These are phyloP conservation scores for Merodon equestris DNA, from an alignment of 2,888 invertebrate genomes.

Conservation along the genomic window DNA sequence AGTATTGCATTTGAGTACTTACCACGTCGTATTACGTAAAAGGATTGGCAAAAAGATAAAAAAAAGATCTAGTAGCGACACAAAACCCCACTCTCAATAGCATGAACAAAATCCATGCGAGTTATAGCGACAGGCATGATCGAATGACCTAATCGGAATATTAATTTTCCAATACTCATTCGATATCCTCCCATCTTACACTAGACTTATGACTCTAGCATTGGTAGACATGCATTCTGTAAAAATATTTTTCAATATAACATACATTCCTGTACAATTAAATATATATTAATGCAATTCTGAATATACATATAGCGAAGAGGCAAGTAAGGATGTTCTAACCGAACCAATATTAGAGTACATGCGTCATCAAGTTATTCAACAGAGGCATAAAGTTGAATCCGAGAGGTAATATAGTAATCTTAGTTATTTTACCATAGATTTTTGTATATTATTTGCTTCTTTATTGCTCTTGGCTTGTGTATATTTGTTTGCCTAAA, in stretches of 20 bases:
- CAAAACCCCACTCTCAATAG: too few relatives aligned
- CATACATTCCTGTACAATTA: slow-evolving; percentile 38
- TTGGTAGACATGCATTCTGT: too few relatives aligned
- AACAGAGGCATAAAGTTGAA: slow-evolving; percentile 88
- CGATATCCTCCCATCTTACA: too few relatives aligned
- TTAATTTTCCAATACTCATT: too few relatives aligned
- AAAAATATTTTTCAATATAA: too few relatives aligned
- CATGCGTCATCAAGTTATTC: slow-evolving; percentile 89
- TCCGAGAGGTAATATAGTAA: slow-evolving; percentile 85
- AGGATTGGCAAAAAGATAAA: too few relatives aligned
- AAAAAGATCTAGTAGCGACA: too few relatives aligned
- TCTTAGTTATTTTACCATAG: slow-evolving; percentile 35
- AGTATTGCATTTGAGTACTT: too few relatives aligned
- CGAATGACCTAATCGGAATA: too few relatives aligned
- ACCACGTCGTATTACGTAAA: too few relatives aligned
- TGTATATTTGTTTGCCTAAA: neutral
- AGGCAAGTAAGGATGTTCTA: slow-evolving; percentile 82
- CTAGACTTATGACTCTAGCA: slow-evolving; percentile 17
- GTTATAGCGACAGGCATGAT: too few relatives aligned
- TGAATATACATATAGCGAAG: slow-evolving; percentile 71
- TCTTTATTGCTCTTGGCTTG: slow-evolving; percentile 7
- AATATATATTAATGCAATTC: slow-evolving; percentile 26
- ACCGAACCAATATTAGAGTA: slow-evolving; percentile 90
- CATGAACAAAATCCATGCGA: too few relatives aligned
- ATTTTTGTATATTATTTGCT: slow-evolving; percentile 60